phyloP scores from a whole-genome alignment of 2,888 invertebrate species.

The Notodonta dromedarius region DNA sequence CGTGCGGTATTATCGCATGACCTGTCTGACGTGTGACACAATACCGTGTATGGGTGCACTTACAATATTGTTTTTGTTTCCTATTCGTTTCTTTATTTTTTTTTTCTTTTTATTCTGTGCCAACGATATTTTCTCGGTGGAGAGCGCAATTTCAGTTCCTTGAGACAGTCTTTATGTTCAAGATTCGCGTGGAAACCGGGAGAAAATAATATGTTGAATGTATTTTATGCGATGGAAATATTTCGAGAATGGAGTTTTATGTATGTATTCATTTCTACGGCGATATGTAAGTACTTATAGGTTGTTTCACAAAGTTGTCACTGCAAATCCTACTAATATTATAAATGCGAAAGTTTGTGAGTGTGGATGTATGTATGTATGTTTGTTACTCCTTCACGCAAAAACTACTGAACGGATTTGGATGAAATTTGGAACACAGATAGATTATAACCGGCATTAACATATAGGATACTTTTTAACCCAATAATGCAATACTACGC shows the following conservation, averaged over 20 bases:
- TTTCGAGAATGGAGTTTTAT: constrained; percentile 23
- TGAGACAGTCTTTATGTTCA: constrained; percentile 52
- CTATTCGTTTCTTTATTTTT: constrained; percentile 31
- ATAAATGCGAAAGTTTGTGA: too few species aligned
- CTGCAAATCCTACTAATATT: too few species aligned
- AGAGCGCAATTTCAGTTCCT: constrained; percentile 54
- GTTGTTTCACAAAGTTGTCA: too few species aligned
- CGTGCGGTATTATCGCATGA: constrained; percentile 52
- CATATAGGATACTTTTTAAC: too few species aligned
- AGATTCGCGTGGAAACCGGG: constrained; percentile 38
- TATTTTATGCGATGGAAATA: constrained; percentile 38
- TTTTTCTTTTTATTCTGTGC: constrained; percentile 39
- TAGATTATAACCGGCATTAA: too few species aligned
- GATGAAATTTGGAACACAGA: too few species aligned
- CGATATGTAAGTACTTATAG: too few species aligned
- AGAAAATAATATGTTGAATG: constrained; percentile 34
- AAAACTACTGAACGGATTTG: too few species aligned
- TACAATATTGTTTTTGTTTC: constrained; percentile 79
- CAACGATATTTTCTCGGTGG: constrained; percentile 40
- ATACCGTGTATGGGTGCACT: constrained; percentile 63
- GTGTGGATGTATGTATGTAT: too few species aligned
- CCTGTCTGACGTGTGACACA: constrained; percentile 67
- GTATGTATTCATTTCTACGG: not conserved
- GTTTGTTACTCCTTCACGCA: too few species aligned
- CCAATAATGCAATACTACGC: too few species aligned